Percentiles rank a stretch among this genome's conserved stretches.
Conservation (phyloP, 2,797 vertebrate species). For the Remorina albescens region DNA sequence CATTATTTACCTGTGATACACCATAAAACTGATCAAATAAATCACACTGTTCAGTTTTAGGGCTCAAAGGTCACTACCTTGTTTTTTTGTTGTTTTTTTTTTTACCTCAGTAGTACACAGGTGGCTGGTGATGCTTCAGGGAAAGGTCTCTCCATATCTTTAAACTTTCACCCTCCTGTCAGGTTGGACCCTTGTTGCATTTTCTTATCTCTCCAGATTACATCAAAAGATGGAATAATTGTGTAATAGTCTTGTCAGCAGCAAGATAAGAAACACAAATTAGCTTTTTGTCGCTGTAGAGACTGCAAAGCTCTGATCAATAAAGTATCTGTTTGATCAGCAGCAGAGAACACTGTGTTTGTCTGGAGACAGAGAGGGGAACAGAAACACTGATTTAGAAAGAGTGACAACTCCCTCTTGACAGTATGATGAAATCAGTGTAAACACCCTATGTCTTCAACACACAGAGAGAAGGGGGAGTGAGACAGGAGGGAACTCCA, state of each 20-base stretch:
- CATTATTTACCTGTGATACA: conserved; percentile 10
- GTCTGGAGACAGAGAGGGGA: neutral
- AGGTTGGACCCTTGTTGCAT: neutral
- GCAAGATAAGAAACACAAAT: conserved; percentile 38
- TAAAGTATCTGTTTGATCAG: conserved; percentile 22
- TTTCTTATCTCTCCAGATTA: conserved; percentile 56
- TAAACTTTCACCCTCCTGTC: conserved; percentile 20
- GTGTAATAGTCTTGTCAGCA: conserved; percentile 30
- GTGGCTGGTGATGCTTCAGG: neutral
- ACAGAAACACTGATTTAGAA: conserved; percentile 18
- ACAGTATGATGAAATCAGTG: conserved; percentile 43
- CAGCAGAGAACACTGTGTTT: neutral
- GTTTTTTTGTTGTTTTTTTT: neutral
- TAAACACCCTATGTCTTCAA: neutral
- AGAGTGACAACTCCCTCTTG: conserved; percentile 24
- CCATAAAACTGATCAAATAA: neutral
- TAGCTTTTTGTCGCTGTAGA: neutral
- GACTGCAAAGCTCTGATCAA: conserved; percentile 5
- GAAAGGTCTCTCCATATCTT: conserved; percentile 13
- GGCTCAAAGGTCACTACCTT: neutral
- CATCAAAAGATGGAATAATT: conserved; percentile 22
- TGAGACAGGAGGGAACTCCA: neutral
- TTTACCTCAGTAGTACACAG: too few relatives aligned
- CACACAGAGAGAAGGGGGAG: neutral
- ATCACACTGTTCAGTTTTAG: neutral